Evolutionary conservation across 2,888 invertebrate genomes (phyloP), one percentile per base, ranked within the genome.

Genomic region (Drosophila maculinotata): DNA sequence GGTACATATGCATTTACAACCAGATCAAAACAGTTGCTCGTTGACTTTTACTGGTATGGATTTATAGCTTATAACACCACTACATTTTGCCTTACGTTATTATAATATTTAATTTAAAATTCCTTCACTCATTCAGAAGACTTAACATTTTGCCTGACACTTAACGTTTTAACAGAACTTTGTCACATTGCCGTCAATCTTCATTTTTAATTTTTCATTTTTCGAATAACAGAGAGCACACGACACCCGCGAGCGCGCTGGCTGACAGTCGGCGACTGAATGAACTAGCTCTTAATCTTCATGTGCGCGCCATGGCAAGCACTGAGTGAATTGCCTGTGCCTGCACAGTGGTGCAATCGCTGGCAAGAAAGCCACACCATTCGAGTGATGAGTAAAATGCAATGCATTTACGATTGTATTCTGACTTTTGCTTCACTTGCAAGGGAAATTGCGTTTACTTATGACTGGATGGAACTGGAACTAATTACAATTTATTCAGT

Each of bases 201-300:
- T 44, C 17, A 30, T n/a, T n/a, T n/a, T n/a, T n/a, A n/a, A n/a
- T n/a, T n/a, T n/a, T n/a, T n/a, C n/a, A n/a, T 30, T 30, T 52
- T 33, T 33, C 14, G 28, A 30, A 38, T 17, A 7, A 15, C 41
- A n/a, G n/a, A 38, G 52, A 48, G 47, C 38, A 51, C 36, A 33
- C 45, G 49, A 39, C 26, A 73, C 26, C 51, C 48, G 64, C 71
- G 53, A 63, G 35, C 73, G 53, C 49, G 53, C 31, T 38, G 64
- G 49, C 64, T 53, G 73, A 63, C 73, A 53, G 71, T 71, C 69
- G 69, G 33, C 71, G 57, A 71, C 71, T 71, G 71, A 73, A 71
- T 71, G 73, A 58, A 66, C 49, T 52, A 68, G 52, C 71, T 68
- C 63, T 68, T 53, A 62, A 72, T 62, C 63, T 63, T 68, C 30